Evolutionary conservation across 2,113 vertebrate species (phyloP), one percentile per base, ranked within the genome.

Genomic region (Sylvicapra grimmia): DNA sequence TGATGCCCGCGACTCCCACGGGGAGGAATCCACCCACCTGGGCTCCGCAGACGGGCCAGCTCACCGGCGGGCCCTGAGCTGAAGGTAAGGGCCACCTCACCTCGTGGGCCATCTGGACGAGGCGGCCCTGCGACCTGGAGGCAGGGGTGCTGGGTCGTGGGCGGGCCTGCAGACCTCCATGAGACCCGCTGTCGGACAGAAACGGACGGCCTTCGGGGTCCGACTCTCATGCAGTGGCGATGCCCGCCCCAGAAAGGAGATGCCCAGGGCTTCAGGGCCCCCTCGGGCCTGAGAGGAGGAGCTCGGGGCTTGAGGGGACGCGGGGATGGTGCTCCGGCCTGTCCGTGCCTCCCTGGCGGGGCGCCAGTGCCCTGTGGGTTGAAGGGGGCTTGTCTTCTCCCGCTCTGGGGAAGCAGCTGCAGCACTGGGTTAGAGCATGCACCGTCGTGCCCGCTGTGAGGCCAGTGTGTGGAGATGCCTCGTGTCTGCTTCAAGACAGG

Each of bases 61-160:
- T 56, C 54, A 15, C 80, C 18, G 49, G 96, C 0, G 0, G 80
- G 86, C n/a, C 90, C 31, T 51, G 86, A 97, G 40, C 27, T 86
- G 31, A 58, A 98, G 98, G 98, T 99, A 98, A 98, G 97, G 51
- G 47, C 3, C 58, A 47, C 44, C 65, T 53, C 96, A 82, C 51
- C 29, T 13, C 0, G 0, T 9, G 10, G 1, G 65, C 25, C 21
- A 56, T 31, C 79, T 4, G 5, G 49, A 13, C 0, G 0, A 18
- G 31, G 56, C 0, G 36, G 40, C 29, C n/a, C 8, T 16, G 44
- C 1, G 3, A 36, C 80, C 23, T 56, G 58, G 80, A 87, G 25
- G 5, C 27, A 44, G 53, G 31, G 6, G 72, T 23, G 27, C 47
- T 84, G 80, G 61, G 40, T 4, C 12, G 18, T 3, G 8, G 12